Conservation (phyloP, 1,140 invertebrate species). For the Platorchestia sp. region DNA sequence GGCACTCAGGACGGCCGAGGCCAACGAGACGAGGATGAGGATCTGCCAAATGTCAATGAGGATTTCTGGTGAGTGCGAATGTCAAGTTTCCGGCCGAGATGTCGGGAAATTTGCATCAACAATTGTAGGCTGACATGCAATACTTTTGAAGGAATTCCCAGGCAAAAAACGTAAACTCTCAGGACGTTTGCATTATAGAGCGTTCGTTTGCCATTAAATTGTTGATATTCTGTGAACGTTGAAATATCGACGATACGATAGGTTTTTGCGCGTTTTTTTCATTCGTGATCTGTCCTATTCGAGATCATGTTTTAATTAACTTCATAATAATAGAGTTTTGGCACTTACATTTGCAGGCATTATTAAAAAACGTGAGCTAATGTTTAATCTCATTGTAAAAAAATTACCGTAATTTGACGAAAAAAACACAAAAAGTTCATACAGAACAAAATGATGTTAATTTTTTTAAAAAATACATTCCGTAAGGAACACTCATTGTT, state of each 20-base stretch:
- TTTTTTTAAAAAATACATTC: not conserved
- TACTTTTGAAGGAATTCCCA: not conserved
- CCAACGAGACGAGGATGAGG: slow-evolving; percentile 15
- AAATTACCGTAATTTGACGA: too few species aligned
- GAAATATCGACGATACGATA: too few species aligned
- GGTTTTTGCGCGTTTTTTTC: too few species aligned
- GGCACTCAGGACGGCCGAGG: not conserved
- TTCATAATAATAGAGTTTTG: too few species aligned
- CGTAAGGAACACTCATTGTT: not conserved
- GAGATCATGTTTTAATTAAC: too few species aligned
- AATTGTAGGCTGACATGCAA: not conserved
- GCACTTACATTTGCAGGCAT: too few species aligned
- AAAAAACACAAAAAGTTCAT: too few species aligned
- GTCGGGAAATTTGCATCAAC: too few species aligned
- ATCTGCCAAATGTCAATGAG: not conserved
- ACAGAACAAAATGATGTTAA: not conserved
- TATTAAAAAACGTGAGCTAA: too few species aligned
- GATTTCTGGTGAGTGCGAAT: not conserved
- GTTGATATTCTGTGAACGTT: too few species aligned
- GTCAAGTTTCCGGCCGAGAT: not conserved
- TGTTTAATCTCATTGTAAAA: too few species aligned
- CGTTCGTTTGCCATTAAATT: not conserved
- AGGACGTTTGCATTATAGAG: not conserved
- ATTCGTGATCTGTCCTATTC: too few species aligned
- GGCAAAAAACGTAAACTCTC: not conserved